These are phyloP conservation scores for Drosophila quinaria DNA, from an alignment of 2,888 invertebrate genomes.

Conservation along the genomic window DNA sequence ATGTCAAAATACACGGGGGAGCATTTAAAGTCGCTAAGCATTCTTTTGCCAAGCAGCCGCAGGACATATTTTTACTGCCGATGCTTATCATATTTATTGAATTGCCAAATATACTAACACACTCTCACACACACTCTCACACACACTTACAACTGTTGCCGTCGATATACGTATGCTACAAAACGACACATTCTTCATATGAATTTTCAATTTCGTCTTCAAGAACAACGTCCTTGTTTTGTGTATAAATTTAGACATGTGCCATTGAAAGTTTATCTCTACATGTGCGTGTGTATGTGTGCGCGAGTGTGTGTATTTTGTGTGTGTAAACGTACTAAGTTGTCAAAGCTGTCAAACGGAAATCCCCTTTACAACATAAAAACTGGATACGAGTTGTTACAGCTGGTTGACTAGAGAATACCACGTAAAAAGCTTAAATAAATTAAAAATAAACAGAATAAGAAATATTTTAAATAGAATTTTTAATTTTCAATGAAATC, in stretches of 20 bases:
- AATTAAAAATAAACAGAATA: background rate
- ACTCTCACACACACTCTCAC: slow-evolving; percentile 1
- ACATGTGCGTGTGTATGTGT: slow-evolving; percentile 17
- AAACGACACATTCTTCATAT: slow-evolving; percentile 52
- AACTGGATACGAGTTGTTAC: slow-evolving; percentile 11
- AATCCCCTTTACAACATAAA: slow-evolving; percentile 75
- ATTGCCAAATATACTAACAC: slow-evolving; percentile 60
- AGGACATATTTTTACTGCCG: slow-evolving; percentile 60
- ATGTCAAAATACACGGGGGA: slow-evolving; percentile 18
- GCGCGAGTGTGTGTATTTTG: slow-evolving; percentile 18
- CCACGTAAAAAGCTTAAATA: slow-evolving; percentile 1
- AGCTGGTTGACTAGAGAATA: slow-evolving; percentile 15
- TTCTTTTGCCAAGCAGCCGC: slow-evolving; percentile 42
- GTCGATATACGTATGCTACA: slow-evolving; percentile 36
- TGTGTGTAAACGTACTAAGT: slow-evolving; percentile 56
- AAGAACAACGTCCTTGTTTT: slow-evolving; percentile 48
- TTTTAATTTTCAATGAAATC: background rate
- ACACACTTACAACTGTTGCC: background rate
- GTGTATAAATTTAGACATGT: slow-evolving; percentile 69
- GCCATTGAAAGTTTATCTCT: slow-evolving; percentile 14
- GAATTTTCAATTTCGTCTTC: slow-evolving; percentile 75
- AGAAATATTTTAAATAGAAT: too few relatives aligned
- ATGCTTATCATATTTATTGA: slow-evolving; percentile 68
- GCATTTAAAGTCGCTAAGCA: slow-evolving; percentile 45
- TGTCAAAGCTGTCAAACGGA: slow-evolving; percentile 80